Percentiles rank a stretch among this genome's conserved stretches.
Evolutionary conservation across 2,797 vertebrate species (phyloP).

Genomic region (Picus viridis): DNA sequence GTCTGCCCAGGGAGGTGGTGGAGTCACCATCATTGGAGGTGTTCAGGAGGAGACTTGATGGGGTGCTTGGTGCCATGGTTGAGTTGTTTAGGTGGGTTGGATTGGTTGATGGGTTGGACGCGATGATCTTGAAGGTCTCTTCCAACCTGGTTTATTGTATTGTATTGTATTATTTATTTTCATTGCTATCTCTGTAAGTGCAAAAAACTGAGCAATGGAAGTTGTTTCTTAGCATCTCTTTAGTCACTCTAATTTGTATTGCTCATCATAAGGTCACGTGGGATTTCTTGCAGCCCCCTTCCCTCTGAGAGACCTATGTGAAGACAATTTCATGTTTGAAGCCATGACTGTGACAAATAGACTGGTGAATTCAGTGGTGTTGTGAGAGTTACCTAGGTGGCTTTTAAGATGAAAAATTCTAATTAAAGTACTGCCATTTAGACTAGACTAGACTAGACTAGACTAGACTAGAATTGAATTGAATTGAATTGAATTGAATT

Average conservation of each 20-base stretch:
- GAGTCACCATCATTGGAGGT: too few relatives aligned
- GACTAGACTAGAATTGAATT: too few relatives aligned
- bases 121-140: too few relatives aligned
- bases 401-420: neutral
- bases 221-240: neutral
- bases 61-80: too few relatives aligned
- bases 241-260: neutral
- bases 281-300: neutral
- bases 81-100: too few relatives aligned
- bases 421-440: neutral
- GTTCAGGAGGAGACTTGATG: too few relatives aligned
- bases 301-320: neutral
- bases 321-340: slow-evolving; percentile 60
- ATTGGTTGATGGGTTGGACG: too few relatives aligned
- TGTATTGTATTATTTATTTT: neutral
- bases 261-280: neutral
- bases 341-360: slow-evolving; percentile 1
- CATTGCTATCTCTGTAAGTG: neutral
- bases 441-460: too few relatives aligned
- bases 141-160: too few relatives aligned
- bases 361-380: neutral
- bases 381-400: neutral
- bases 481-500: too few relatives aligned
- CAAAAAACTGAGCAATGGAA: neutral
- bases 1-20: too few relatives aligned